phyloP scores from a whole-genome alignment of 2,113 vertebrate genomes.

The Malurus elegans region DNA sequence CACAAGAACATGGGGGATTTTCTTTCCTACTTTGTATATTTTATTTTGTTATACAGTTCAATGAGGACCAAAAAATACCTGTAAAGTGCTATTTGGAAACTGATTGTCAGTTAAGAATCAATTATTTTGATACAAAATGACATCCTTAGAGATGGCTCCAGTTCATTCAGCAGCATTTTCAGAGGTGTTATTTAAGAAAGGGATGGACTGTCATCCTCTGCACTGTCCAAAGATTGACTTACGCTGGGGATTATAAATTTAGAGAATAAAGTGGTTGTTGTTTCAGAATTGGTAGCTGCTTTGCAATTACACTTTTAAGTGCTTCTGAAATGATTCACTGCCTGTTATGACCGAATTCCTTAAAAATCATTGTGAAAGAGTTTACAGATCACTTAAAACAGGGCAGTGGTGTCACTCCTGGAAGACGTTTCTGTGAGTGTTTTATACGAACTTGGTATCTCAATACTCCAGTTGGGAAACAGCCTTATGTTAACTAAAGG shows the following conservation, averaged over 20 bases:
- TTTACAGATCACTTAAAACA: slow-evolving; percentile 21
- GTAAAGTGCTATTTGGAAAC: neutral
- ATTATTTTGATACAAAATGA: neutral
- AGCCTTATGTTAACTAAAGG: neutral
- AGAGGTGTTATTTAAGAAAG: neutral
- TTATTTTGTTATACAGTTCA: neutral
- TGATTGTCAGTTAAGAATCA: neutral
- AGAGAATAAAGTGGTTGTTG: neutral
- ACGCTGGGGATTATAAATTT: neutral
- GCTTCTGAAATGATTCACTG: slow-evolving; percentile 17
- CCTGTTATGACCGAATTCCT: slow-evolving; percentile 23
- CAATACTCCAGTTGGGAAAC: slow-evolving; percentile 21
- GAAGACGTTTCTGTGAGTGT: neutral
- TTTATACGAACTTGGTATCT: neutral
- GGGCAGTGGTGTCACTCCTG: neutral
- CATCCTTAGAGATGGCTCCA: neutral
- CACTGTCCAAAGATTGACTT: neutral
- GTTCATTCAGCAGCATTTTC: neutral
- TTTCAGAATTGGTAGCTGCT: neutral
- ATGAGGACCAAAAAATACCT: neutral
- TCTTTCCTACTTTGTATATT: neutral
- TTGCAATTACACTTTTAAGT: neutral
- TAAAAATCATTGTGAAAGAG: slow-evolving; percentile 31
- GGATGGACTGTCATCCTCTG: neutral
- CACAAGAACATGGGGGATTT: rapidly evolving